Conservation (phyloP, 2,888 invertebrate genomes). For the Drosophila monieri region DNA sequence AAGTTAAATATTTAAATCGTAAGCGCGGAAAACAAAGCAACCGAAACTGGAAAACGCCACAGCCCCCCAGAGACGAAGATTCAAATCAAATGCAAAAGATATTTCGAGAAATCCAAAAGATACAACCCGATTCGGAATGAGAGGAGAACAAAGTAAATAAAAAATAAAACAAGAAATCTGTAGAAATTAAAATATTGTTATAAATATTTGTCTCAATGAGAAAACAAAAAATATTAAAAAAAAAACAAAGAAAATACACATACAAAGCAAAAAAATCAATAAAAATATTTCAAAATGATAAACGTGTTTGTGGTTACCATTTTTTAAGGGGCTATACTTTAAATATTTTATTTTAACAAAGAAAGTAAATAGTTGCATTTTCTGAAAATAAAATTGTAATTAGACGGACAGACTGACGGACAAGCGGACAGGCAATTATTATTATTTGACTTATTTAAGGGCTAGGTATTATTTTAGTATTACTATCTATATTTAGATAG, state of each 20-base stretch:
- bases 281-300: conserved; percentile 44
- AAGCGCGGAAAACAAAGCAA: conserved; percentile 63
- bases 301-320: neutral
- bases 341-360: neutral
- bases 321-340: neutral
- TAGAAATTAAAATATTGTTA: conserved; percentile 78
- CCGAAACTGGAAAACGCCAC: conserved; percentile 36
- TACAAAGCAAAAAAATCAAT: conserved; percentile 46
- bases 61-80: conserved; percentile 40
- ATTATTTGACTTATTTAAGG: neutral
- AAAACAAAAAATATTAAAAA: conserved; percentile 62
- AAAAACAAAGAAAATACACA: conserved; percentile 46
- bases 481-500: too few species aligned
- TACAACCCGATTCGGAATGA: conserved; percentile 7
- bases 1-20: conserved; percentile 72
- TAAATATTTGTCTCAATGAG: conserved; percentile 79
- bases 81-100: conserved; percentile 36
- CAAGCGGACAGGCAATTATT: neutral
- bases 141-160: conserved; percentile 2
- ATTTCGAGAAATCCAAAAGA: conserved; percentile 30
- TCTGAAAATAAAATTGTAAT: too few species aligned
- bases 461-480: too few species aligned
- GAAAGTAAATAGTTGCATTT: too few species aligned
- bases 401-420: too few species aligned
- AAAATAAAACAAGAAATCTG: conserved; percentile 37